These are phyloP conservation scores for Pecten maximus DNA, from an alignment of 2,888 invertebrate genomes.

Conservation along the genomic window DNA sequence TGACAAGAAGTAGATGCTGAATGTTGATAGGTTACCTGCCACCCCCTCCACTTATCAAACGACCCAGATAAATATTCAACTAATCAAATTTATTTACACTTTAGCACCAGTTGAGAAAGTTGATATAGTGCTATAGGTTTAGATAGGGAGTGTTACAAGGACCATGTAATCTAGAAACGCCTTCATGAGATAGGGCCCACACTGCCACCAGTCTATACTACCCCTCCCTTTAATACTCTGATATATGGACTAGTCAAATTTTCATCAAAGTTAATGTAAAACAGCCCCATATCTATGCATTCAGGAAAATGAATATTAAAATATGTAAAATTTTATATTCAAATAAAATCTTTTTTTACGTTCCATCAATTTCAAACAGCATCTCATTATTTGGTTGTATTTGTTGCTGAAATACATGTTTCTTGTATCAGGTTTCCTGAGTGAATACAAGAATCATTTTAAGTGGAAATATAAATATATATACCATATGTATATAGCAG, in stretches of 20 bases:
- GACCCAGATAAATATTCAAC: background rate
- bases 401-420: too few relatives aligned
- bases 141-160: background rate
- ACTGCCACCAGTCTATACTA: background rate
- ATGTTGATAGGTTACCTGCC: background rate
- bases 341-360: background rate
- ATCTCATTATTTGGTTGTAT: too few relatives aligned
- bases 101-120: conserved; percentile 9
- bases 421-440: too few relatives aligned
- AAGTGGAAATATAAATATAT: too few relatives aligned
- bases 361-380: too few relatives aligned
- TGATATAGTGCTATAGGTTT: conserved; percentile 15
- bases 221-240: background rate
- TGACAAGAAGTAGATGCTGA: background rate
- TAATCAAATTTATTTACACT: conserved; percentile 26
- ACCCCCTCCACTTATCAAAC: background rate
- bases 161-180: background rate
- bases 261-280: background rate
- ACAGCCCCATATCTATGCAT: background rate
- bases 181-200: background rate
- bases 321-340: background rate
- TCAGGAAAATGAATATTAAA: background rate
- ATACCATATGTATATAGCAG: too few relatives aligned
- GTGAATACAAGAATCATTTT: too few relatives aligned
- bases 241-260: background rate